These are phyloP conservation scores for Drosophila peninsularis DNA, from an alignment of 2,888 invertebrate species.

Conservation along the genomic window DNA sequence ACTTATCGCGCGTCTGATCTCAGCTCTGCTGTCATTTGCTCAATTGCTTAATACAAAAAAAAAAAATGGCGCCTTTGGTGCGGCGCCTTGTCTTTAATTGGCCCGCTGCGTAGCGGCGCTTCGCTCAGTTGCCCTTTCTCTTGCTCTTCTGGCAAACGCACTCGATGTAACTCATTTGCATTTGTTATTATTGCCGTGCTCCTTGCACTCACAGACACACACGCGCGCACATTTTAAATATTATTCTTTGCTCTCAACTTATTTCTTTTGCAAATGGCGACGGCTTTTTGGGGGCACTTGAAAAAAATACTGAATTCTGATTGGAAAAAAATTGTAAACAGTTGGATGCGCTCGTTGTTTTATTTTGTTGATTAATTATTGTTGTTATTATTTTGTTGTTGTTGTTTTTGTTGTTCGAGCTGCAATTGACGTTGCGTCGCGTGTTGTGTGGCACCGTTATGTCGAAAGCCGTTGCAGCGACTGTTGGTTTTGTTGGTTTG, in stretches of 20 bases:
- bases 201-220: slow-evolving; percentile 13
- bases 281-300: slow-evolving; percentile 38
- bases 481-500: slow-evolving; percentile 38
- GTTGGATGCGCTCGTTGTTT: neutral
- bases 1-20: neutral
- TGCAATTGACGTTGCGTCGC: slow-evolving; percentile 23
- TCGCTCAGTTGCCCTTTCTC: slow-evolving; percentile 2
- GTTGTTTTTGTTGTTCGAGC: slow-evolving; percentile 22
- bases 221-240: slow-evolving; percentile 1
- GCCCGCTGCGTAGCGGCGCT: neutral
- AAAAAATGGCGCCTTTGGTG: neutral
- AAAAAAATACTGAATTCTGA: slow-evolving; percentile 33
- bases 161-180: slow-evolving; percentile 6
- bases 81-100: slow-evolving; percentile 11
- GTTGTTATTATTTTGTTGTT: slow-evolving; percentile 24
- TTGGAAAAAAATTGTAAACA: slow-evolving; percentile 7
- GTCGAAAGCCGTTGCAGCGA: slow-evolving; percentile 42
- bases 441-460: slow-evolving; percentile 43
- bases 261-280: slow-evolving; percentile 21
- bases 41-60: neutral
- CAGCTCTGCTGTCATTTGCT: neutral
- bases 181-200: slow-evolving; percentile 25
- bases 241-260: neutral
- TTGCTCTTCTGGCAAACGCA: neutral
- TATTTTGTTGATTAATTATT: slow-evolving; percentile 1